Evolutionary conservation across 2,113 vertebrate species (phyloP).

Genomic region (Amphilophus citrinellus): DNA sequence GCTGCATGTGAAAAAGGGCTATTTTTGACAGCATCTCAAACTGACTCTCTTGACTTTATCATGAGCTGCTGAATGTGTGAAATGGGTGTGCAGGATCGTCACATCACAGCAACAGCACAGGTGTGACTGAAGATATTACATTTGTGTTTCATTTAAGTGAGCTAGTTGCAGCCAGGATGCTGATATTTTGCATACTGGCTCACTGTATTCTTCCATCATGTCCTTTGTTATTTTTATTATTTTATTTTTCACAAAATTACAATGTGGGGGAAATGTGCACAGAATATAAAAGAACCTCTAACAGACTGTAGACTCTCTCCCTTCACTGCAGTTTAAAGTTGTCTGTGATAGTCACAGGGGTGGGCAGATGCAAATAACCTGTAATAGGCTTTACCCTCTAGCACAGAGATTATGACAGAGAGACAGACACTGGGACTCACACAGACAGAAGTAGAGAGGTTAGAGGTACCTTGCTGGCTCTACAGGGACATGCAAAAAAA

Average conservation of each 20-base stretch:
- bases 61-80: neutral
- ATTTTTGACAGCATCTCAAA: neutral
- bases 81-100: neutral
- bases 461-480: constrained; percentile 3
- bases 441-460: constrained; percentile 23
- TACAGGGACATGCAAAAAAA: neutral
- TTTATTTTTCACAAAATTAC: neutral
- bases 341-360: neutral
- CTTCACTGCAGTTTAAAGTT: constrained; percentile 2
- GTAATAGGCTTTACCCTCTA: constrained; percentile 58
- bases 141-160: neutral
- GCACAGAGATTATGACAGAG: constrained; percentile 46
- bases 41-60: neutral
- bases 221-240: neutral
- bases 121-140: neutral
- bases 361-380: constrained; percentile 30
- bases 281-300: neutral
- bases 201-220: neutral
- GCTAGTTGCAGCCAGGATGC: neutral
- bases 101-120: neutral
- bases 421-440: neutral
- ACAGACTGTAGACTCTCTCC: neutral
- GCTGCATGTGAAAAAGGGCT: neutral
- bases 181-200: neutral
- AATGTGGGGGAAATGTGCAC: neutral